Base-by-base conservation (phyloP, 2,888 invertebrate genomes). In the Melolontha melolontha region DNA sequence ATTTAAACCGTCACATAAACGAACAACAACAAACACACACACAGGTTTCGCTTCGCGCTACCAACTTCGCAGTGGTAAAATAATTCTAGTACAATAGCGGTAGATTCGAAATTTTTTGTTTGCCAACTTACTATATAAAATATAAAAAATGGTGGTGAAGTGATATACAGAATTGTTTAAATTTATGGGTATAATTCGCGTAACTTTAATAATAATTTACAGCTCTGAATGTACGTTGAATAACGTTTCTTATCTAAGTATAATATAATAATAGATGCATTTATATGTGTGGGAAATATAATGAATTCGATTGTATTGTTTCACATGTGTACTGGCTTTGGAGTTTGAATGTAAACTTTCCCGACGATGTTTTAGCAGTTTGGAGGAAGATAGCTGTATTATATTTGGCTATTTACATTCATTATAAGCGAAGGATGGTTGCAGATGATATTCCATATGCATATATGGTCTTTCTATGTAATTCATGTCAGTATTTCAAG, bases 151-250 rank as follows among this genome's bases (percentile, higher is more conserved):
- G 57, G 41, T 22, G n/a, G n/a, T n/a, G n/a, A n/a, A n/a, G n/a
- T n/a, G n/a, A n/a, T n/a, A n/a, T 22, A 4, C 22, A 22, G 4
- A 22, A 1, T 34, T 10, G 34, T 34, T 34, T 6, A 34, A 34
- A 34, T 10, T 34, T 34, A 34, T 10, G 34, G 10, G 7, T 34
- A 34, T 2, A 34, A 34, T 34, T 34, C 34, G 10, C 10, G 7
- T 34, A 34, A 59, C 27, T 59, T 59, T 59, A 59, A 44, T 47
- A 59, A 59, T 59, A 59, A 59, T 59, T 59, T 59, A 59, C 44
- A 29, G 17, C 16, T 27, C 10, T 44, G 7, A 34, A 34, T 34
- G 10, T 34, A 14, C 34, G 59, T 41, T 44, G 59, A 44, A 44
- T 34, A 17, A 29, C 16, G 11, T 59, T 34, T 14, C 29, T 59